Evolutionary conservation across 2,113 vertebrate genomes (phyloP).

Genomic region (Paramormyrops kingsleyae): DNA sequence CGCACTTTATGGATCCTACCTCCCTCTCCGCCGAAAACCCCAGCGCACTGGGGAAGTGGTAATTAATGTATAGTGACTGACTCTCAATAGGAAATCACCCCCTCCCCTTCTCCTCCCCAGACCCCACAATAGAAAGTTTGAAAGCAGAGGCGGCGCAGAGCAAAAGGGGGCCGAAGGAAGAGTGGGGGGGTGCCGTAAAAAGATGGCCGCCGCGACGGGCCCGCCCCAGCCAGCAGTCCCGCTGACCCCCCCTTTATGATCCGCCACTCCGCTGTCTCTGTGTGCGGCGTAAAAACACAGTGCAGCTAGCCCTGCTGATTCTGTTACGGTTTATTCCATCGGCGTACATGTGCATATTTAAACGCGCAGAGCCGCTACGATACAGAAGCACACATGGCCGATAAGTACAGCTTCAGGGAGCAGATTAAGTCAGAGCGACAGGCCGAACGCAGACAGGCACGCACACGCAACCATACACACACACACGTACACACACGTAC

Average conservation of each 20-base stretch:
- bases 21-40: conserved; percentile 5
- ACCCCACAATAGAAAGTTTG: neutral
- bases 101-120: conserved; percentile 10
- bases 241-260: neutral
- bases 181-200: neutral
- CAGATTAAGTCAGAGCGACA: neutral
- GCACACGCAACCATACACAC: neutral
- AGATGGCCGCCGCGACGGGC: neutral
- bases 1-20: conserved; percentile 53
- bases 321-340: neutral
- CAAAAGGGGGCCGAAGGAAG: neutral
- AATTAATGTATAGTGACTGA: conserved; percentile 76
- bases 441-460: conserved; percentile 28
- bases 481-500: conserved; percentile 33
- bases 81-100: conserved; percentile 58
- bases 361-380: neutral
- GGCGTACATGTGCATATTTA: neutral
- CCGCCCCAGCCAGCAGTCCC: neutral
- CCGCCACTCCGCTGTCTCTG: neutral
- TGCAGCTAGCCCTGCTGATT: neutral
- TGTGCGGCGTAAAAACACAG: neutral
- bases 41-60: conserved; percentile 59
- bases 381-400: neutral
- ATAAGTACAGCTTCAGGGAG: neutral
- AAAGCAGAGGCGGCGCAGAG: neutral